Evolutionary conservation across 2,797 vertebrate species (phyloP).

Genomic region (Dermochelys coriacea): DNA sequence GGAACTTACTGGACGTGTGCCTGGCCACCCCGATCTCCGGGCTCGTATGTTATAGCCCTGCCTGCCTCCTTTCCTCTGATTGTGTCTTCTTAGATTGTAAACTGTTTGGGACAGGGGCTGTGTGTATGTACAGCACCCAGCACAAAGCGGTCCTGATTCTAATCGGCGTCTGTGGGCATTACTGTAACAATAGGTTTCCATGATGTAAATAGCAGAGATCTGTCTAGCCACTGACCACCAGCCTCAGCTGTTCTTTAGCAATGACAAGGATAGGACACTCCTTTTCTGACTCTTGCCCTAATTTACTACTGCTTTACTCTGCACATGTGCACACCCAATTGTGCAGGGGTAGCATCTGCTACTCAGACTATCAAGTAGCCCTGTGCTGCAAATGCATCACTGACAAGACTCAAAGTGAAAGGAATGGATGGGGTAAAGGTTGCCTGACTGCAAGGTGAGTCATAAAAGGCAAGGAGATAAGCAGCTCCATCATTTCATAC

Average conservation of each 20-base stretch:
- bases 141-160: neutral
- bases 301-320: neutral
- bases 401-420: no score
- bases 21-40: neutral
- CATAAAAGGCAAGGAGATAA: neutral
- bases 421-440: no score
- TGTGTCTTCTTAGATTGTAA: neutral
- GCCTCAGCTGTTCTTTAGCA: no score
- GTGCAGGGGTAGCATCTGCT: neutral
- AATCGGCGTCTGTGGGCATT: neutral
- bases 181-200: neutral
- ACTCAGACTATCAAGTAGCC: no score
- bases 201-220: neutral
- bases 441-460: neutral
- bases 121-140: neutral
- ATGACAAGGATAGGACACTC: no score
- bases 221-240: neutral
- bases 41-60: neutral
- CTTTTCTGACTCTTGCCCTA: neutral
- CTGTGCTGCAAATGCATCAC: neutral
- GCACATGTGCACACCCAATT: no score
- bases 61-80: neutral
- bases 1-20: neutral
- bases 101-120: neutral
- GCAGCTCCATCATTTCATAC: neutral